Percentiles rank a stretch among this genome's conserved stretches.
Evolutionary conservation across 2,113 vertebrate species (phyloP).

Genomic region (Sturnus vulgaris): DNA sequence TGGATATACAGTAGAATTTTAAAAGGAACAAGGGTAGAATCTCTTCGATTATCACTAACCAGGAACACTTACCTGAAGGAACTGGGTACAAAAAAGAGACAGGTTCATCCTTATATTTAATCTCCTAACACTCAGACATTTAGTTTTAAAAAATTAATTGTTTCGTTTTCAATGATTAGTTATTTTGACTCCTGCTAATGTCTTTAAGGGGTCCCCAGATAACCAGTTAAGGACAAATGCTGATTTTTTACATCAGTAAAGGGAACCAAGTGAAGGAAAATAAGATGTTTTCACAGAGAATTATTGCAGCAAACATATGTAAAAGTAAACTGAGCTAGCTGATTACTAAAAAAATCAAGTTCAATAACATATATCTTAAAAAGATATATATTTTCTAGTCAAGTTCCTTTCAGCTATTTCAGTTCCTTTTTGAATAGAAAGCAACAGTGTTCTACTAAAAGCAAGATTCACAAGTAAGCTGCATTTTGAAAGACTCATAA

Average conservation of each 20-base stretch:
- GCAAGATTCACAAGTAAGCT: background rate
- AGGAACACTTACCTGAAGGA: background rate
- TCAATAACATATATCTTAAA: background rate
- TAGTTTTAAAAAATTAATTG: background rate
- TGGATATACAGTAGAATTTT: background rate
- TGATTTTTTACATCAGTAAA: background rate
- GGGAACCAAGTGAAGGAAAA: background rate
- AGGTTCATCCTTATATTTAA: background rate
- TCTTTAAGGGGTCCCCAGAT: background rate
- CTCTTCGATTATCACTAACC: background rate
- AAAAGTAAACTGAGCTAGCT: background rate
- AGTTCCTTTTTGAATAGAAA: background rate
- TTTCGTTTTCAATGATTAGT: background rate
- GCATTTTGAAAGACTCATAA: background rate
- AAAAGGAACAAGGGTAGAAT: background rate
- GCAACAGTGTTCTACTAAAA: background rate
- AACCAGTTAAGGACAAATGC: background rate
- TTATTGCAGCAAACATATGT: background rate
- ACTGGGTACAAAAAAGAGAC: background rate
- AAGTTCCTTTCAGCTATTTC: background rate
- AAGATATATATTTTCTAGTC: background rate
- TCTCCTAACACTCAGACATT: background rate
- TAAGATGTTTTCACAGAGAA: background rate
- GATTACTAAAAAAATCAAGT: background rate
- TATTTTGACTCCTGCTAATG: background rate